A percentile compares a stretch with the other conserved stretches of the same genome.
phyloP scores from a whole-genome alignment of 1,140 invertebrate species.

The Zaprionus vittiger region DNA sequence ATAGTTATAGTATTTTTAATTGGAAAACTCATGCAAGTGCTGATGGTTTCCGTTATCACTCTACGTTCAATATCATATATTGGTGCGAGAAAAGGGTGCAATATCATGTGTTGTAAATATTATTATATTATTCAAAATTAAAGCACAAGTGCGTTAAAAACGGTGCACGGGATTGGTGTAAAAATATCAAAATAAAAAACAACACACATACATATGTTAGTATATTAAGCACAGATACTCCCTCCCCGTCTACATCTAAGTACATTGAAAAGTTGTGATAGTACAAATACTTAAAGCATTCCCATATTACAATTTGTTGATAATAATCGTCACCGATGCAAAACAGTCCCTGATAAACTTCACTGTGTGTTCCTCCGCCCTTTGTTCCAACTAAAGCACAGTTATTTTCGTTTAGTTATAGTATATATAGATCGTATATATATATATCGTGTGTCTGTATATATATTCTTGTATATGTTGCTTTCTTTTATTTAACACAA shows the following conservation, averaged over 20 bases:
- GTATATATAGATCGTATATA: slow-evolving; percentile 21
- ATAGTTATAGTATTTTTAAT: slow-evolving; percentile 56
- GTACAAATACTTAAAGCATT: slow-evolving; percentile 60
- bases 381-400: slow-evolving; percentile 50
- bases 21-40: slow-evolving; percentile 30
- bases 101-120: slow-evolving; percentile 28
- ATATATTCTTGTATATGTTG: slow-evolving; percentile 45
- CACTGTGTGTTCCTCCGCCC: slow-evolving; percentile 40
- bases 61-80: slow-evolving; percentile 78
- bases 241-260: slow-evolving; percentile 29
- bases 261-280: slow-evolving; percentile 49
- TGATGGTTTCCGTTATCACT: slow-evolving; percentile 61
- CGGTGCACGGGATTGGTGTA: slow-evolving; percentile 11
- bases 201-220: slow-evolving; percentile 7
- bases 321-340: slow-evolving; percentile 35
- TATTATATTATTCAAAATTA: slow-evolving; percentile 24
- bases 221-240: slow-evolving; percentile 18
- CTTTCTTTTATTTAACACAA: slow-evolving; percentile 71
- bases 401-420: slow-evolving; percentile 23
- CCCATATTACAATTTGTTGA: slow-evolving; percentile 45
- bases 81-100: slow-evolving; percentile 79
- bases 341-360: slow-evolving; percentile 62
- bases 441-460: slow-evolving; percentile 29
- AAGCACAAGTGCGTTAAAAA: slow-evolving; percentile 42
- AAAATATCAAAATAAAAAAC: slow-evolving; percentile 42